A percentile compares a stretch with the other conserved stretches of the same genome.
phyloP scores from a whole-genome alignment of 1,140 invertebrate genomes.

The Dysdera silvatica region DNA sequence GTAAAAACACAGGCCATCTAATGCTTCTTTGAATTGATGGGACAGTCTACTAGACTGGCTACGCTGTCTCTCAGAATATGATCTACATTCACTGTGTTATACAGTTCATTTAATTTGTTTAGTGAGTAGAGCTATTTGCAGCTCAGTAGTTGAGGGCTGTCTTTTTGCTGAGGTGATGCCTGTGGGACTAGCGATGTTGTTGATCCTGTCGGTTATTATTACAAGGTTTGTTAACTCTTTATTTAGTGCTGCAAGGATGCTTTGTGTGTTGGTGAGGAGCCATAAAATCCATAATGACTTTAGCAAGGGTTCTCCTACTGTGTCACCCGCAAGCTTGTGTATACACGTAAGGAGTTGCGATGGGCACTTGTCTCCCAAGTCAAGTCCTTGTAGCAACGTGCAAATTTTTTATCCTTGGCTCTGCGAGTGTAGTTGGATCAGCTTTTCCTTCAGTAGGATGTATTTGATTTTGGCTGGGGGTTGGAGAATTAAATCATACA shows the following conservation, averaged over 20 bases:
- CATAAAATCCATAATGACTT: neutral
- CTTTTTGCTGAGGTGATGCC: neutral
- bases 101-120: neutral
- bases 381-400: neutral
- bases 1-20: slow-evolving; percentile 17
- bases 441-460: neutral
- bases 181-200: neutral
- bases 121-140: neutral
- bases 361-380: neutral
- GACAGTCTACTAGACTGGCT: neutral
- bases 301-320: neutral
- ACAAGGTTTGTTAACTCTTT: neutral
- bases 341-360: neutral
- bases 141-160: neutral
- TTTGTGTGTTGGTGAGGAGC: neutral
- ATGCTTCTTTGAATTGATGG: neutral
- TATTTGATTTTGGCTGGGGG: neutral
- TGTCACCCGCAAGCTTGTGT: neutral
- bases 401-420: neutral
- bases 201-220: neutral
- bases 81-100: too few relatives aligned
- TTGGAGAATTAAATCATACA: neutral
- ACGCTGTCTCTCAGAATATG: neutral
- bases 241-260: neutral
- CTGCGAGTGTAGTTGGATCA: neutral